Conservation (phyloP, 1,140 invertebrate genomes). For the Charaxes varanes region DNA sequence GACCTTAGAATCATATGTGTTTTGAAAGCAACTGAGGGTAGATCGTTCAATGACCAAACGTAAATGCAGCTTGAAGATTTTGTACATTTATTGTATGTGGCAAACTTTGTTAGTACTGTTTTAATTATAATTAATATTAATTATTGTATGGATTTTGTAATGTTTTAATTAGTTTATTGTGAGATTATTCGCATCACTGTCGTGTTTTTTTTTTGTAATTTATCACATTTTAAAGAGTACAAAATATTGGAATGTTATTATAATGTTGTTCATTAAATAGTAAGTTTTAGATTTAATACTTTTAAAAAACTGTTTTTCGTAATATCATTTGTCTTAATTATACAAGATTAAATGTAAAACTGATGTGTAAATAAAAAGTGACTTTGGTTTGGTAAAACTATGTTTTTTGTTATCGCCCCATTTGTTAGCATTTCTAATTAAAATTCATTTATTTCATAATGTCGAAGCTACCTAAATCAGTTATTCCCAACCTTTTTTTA, state of each 20-base stretch:
- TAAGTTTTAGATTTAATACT: slow-evolving; percentile 68
- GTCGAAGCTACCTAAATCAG: no score
- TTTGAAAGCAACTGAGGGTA: no score
- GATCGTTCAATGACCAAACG: no score
- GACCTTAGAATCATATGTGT: no score
- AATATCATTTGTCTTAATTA: slow-evolving; percentile 61
- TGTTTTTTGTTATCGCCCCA: no score
- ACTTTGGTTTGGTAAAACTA: slow-evolving; percentile 62
- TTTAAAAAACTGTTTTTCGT: slow-evolving; percentile 65
- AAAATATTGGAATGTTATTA: slow-evolving; percentile 68
- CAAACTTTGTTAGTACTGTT: slow-evolving; percentile 53
- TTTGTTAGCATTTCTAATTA: no score
- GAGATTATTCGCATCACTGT: slow-evolving; percentile 49
- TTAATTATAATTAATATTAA: slow-evolving; percentile 52
- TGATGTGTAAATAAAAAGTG: slow-evolving; percentile 67
- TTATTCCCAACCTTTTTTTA: no score
- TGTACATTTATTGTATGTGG: slow-evolving; percentile 42
- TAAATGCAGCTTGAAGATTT: no score
- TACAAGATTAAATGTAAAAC: slow-evolving; percentile 61
- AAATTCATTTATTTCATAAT: no score
- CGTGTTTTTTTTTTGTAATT: slow-evolving; percentile 68
- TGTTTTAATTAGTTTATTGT: slow-evolving; percentile 68
- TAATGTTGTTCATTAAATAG: slow-evolving; percentile 55
- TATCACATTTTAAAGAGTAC: slow-evolving; percentile 72
- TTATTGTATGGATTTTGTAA: slow-evolving; percentile 62